Conservation (phyloP, 2,888 invertebrate genomes). For the Pristionchus mayeri region DNA sequence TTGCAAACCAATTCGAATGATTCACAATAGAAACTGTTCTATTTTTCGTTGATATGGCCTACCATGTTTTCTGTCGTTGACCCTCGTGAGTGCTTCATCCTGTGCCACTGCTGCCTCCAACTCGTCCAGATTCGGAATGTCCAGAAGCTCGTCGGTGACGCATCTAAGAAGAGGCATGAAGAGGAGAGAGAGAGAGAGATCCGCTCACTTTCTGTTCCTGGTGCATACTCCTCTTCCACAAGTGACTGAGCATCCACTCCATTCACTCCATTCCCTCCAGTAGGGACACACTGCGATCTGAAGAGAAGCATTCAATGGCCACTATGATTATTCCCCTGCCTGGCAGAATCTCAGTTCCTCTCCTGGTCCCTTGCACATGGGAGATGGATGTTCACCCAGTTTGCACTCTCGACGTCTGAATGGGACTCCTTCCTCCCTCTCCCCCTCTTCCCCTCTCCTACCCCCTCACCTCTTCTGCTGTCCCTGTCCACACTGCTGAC, state of each 20-base stretch:
- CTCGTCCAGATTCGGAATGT: constrained; percentile 62
- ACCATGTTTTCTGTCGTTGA: constrained; percentile 5
- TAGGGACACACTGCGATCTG: constrained; percentile 61
- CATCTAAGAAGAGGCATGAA: constrained; percentile 51
- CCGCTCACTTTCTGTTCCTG: constrained; percentile 56
- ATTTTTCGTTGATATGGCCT: background rate
- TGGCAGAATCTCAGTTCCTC: constrained; percentile 49
- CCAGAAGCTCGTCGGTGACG: constrained; percentile 64
- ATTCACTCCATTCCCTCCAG: constrained; percentile 66
- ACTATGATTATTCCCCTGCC: constrained; percentile 48
- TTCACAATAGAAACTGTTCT: too few species aligned
- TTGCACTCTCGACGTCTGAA: constrained; percentile 43
- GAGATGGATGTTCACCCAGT: background rate
- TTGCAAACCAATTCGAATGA: too few species aligned
- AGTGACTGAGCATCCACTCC: constrained; percentile 63
- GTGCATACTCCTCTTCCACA: constrained; percentile 66
- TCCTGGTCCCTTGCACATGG: constrained; percentile 29
- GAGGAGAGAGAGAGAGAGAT: background rate
- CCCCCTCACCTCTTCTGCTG: constrained; percentile 44
- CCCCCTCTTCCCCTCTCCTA: background rate
- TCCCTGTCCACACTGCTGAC: constrained; percentile 48
- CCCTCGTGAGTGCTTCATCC: constrained; percentile 8
- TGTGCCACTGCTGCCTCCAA: constrained; percentile 54
- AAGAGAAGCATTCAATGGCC: background rate
- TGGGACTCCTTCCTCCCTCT: background rate